Evolutionary conservation across 2,113 vertebrate genomes (phyloP).

Genomic region (Phocoena phocoena): DNA sequence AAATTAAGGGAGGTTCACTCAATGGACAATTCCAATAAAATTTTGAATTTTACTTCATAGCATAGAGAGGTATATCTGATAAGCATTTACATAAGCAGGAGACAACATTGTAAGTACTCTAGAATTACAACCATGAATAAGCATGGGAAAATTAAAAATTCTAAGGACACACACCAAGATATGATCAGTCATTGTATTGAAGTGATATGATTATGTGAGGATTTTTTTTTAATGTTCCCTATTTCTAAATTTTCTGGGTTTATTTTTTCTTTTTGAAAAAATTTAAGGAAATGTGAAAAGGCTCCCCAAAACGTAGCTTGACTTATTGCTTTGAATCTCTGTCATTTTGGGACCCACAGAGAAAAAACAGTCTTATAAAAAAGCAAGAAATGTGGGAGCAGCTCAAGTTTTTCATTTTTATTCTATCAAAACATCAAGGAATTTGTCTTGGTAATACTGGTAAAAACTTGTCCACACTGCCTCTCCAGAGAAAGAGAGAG

Average conservation of each 20-base stretch:
- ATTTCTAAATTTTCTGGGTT: background rate
- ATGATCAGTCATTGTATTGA: background rate
- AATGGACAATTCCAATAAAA: background rate
- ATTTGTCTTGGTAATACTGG: slow-evolving; percentile 32
- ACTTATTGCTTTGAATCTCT: background rate
- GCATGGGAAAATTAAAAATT: background rate
- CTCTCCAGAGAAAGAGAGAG: background rate
- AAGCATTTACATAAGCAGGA: background rate
- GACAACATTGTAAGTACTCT: background rate
- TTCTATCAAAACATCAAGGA: slow-evolving; percentile 28
- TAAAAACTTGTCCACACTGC: slow-evolving; percentile 12
- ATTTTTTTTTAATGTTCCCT: background rate
- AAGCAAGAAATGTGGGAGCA: background rate
- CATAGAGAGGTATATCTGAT: background rate
- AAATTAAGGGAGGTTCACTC: background rate
- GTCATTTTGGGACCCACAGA: background rate
- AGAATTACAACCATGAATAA: background rate
- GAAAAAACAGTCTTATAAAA: background rate
- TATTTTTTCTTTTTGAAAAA: background rate
- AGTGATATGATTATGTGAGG: background rate
- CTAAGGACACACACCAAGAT: background rate
- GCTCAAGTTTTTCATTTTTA: slow-evolving; percentile 15
- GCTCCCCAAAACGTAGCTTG: background rate
- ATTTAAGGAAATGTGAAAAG: background rate
- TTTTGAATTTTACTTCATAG: background rate